A percentile compares a stretch with the other conserved stretches of the same genome.
phyloP scores from a whole-genome alignment of 1,140 invertebrate species.

The Saxidomus purpurata region DNA sequence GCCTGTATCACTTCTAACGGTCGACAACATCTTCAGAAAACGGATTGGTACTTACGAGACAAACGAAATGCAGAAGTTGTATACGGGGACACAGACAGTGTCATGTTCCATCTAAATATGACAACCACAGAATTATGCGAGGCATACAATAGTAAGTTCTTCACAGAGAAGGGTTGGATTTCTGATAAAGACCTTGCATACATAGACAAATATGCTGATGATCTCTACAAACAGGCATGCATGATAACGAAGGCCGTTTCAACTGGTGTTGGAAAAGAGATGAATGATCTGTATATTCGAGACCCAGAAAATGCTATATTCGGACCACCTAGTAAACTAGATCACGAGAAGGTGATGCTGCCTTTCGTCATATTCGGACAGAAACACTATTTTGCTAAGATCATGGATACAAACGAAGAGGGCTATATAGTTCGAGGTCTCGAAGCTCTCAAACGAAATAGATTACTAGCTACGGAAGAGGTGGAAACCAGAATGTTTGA shows the following conservation, averaged over 20 bases:
- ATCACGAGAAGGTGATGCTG: constrained; percentile 10
- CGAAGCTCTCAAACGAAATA: neutral
- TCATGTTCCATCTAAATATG: constrained; percentile 1
- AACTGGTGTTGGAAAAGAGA: too few relatives aligned
- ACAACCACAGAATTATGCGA: neutral
- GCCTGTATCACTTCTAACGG: neutral
- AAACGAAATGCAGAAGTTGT: neutral
- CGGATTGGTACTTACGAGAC: neutral
- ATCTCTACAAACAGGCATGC: neutral
- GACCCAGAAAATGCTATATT: neutral
- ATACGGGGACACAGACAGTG: neutral
- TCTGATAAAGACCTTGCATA: neutral
- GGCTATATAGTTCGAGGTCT: neutral
- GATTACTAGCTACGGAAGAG: neutral
- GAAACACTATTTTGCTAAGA: neutral
- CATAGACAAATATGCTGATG: neutral
- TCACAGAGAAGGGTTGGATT: neutral
- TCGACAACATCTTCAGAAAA: constrained; percentile 9
- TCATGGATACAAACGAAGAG: constrained; percentile 1
- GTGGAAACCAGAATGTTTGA: neutral
- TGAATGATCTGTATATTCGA: neutral
- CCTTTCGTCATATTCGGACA: neutral
- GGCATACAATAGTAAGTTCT: neutral
- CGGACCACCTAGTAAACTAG: constrained; percentile 1
- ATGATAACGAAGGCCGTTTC: neutral